Percentiles rank a stretch among this genome's conserved stretches.
These are phyloP conservation scores for Festucalex cinctus DNA, from an alignment of 2,113 vertebrate genomes.

Conservation along the genomic window DNA sequence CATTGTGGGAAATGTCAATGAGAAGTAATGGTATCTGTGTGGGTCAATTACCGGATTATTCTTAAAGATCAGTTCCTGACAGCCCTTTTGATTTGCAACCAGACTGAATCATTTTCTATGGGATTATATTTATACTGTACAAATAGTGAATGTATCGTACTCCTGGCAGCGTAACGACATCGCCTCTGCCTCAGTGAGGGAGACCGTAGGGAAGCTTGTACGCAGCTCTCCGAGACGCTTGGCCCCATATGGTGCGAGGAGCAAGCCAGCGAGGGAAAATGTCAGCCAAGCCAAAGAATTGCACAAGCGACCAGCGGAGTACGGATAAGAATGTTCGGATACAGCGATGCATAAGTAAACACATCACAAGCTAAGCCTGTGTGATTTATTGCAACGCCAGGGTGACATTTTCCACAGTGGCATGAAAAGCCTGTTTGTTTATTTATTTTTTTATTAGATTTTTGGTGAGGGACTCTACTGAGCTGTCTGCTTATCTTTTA, in stretches of 20 bases:
- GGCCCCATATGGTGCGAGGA: background rate
- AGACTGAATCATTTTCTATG: background rate
- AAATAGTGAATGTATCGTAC: background rate
- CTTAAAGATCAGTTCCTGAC: no score
- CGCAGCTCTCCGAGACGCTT: background rate
- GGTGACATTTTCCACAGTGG: conserved; percentile 68
- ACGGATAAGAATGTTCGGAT: conserved; percentile 56
- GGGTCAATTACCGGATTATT: no score
- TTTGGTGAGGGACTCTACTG: conserved; percentile 22
- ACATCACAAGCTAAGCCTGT: conserved; percentile 56
- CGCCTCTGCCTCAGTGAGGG: background rate
- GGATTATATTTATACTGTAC: background rate
- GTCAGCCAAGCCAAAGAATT: no score
- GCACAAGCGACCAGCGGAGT: background rate
- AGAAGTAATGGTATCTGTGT: no score
- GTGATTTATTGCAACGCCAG: conserved; percentile 70
- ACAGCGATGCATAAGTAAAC: conserved; percentile 72
- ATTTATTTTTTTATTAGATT: conserved; percentile 15
- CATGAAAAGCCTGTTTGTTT: conserved; percentile 32
- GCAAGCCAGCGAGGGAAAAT: background rate
- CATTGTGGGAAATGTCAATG: no score
- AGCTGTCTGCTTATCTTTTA: conserved; percentile 59
- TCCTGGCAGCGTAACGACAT: background rate
- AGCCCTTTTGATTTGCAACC: no score
- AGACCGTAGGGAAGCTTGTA: background rate